Conservation (phyloP, 2,888 invertebrate genomes). For the Thymelicus sylvestris region DNA sequence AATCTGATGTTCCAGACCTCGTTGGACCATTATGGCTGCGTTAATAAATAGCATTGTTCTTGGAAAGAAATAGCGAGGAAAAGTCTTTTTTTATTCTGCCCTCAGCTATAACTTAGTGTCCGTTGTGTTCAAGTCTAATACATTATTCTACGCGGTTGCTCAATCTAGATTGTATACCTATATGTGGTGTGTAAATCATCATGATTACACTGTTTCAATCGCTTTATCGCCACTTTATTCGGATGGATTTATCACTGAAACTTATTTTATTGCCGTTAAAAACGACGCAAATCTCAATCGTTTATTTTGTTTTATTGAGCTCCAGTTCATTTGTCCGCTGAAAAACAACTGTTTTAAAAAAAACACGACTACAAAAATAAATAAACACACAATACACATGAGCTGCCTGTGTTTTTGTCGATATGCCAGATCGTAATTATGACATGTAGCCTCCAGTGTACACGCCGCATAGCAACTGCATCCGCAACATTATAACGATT, state of each 20-base stretch:
- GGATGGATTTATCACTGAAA: not conserved
- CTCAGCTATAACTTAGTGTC: conserved; percentile 26
- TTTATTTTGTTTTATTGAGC: conserved; percentile 11
- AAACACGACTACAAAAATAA: conserved; percentile 21
- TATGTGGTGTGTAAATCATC: not conserved
- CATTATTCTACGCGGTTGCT: conserved; percentile 9
- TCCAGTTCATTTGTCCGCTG: conserved; percentile 2
- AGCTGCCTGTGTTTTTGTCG: conserved; percentile 18
- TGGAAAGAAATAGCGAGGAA: conserved; percentile 12
- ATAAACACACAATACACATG: not conserved
- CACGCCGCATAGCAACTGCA: conserved; percentile 64
- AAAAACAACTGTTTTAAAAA: conserved; percentile 11
- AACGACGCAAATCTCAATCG: conserved; percentile 1
- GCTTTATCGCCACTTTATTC: not conserved
- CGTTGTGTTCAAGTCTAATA: conserved; percentile 22
- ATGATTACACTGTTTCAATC: not conserved
- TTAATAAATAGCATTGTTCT: conserved; percentile 27
- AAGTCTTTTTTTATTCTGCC: not conserved
- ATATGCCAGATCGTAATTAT: conserved; percentile 20
- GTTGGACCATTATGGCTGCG: conserved; percentile 31
- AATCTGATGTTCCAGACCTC: conserved; percentile 39
- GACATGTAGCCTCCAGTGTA: conserved; percentile 37
- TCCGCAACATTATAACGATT: conserved; percentile 66
- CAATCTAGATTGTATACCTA: not conserved
- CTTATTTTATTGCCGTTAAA: not conserved